phyloP scores from a whole-genome alignment of 2,113 vertebrate species.

The Leuciscus idus region DNA sequence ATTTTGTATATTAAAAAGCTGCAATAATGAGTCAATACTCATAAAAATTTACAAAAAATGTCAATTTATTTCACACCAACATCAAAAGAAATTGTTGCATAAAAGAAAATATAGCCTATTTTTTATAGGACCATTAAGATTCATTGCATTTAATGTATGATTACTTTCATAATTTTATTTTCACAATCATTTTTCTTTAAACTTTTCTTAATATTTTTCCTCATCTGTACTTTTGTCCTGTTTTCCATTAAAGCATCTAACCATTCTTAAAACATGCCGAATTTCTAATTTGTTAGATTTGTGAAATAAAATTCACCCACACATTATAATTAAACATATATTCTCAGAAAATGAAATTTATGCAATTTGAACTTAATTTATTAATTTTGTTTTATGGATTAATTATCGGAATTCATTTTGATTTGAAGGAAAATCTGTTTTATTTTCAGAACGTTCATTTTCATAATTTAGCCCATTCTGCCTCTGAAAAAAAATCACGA shows the following conservation, averaged over 20 bases:
- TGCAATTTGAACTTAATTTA: too few species aligned
- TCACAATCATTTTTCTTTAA: neutral
- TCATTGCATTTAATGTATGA: neutral
- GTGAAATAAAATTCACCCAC: too few species aligned
- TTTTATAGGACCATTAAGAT: neutral
- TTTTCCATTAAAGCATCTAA: neutral
- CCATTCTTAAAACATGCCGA: neutral
- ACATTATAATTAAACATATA: too few species aligned
- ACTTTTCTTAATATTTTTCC: neutral
- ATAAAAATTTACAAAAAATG: neutral
- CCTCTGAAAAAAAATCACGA: neutral
- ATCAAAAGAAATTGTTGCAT: neutral
- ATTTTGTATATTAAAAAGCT: slow-evolving; percentile 1
- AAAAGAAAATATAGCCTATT: neutral
- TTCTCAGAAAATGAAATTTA: too few species aligned
- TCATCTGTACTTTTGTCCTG: too few species aligned
- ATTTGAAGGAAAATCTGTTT: neutral
- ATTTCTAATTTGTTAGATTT: too few species aligned
- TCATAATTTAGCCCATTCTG: neutral
- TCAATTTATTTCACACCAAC: neutral
- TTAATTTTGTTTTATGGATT: neutral
- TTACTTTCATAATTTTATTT: neutral
- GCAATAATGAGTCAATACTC: neutral
- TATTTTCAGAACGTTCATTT: neutral
- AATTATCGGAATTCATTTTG: neutral